A percentile compares a stretch with the other conserved stretches of the same genome.
Evolutionary conservation across 2,888 invertebrate species (phyloP).

Genomic region (Eurytoma adleriae): DNA sequence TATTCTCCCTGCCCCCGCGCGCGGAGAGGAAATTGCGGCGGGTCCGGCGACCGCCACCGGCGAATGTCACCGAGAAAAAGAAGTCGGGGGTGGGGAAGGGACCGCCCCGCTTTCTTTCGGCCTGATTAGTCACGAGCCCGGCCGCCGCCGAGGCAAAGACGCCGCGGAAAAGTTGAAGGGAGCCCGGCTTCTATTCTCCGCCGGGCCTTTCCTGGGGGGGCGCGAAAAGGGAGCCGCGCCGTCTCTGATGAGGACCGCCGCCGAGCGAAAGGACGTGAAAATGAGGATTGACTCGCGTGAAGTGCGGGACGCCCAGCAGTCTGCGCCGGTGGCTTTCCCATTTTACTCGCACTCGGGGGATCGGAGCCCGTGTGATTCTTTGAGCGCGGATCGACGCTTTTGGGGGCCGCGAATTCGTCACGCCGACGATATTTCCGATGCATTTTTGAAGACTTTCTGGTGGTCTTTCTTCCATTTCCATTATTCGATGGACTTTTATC

Average conservation of each 20-base stretch:
- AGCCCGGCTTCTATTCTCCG: constrained; percentile 41
- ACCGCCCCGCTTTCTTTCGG: constrained; percentile 20
- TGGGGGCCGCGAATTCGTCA: constrained; percentile 33
- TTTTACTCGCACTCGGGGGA: neutral
- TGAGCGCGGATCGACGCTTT: constrained; percentile 1
- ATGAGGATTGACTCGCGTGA: constrained; percentile 50
- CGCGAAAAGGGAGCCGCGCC: constrained; percentile 12
- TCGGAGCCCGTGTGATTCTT: neutral
- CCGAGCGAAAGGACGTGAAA: neutral
- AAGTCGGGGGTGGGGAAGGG: neutral
- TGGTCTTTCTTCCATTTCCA: constrained; percentile 4
- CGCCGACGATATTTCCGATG: neutral
- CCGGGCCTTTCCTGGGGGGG: constrained; percentile 36
- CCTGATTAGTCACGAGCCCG: constrained; percentile 48
- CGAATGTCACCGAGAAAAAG: constrained; percentile 43
- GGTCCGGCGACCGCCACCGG: constrained; percentile 32
- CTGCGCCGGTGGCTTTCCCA: neutral
- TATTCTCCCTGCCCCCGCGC: neutral
- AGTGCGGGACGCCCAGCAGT: constrained; percentile 25
- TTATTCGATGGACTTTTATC: constrained; percentile 35
- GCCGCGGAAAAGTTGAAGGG: neutral
- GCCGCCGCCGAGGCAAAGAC: neutral
- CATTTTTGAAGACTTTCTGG: neutral
- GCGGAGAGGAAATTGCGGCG: constrained; percentile 31
- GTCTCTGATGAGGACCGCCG: neutral